Percentiles rank a stretch among this genome's conserved stretches.
phyloP scores from a whole-genome alignment of 2,113 vertebrate genomes.

The Corythoichthys intestinalis region DNA sequence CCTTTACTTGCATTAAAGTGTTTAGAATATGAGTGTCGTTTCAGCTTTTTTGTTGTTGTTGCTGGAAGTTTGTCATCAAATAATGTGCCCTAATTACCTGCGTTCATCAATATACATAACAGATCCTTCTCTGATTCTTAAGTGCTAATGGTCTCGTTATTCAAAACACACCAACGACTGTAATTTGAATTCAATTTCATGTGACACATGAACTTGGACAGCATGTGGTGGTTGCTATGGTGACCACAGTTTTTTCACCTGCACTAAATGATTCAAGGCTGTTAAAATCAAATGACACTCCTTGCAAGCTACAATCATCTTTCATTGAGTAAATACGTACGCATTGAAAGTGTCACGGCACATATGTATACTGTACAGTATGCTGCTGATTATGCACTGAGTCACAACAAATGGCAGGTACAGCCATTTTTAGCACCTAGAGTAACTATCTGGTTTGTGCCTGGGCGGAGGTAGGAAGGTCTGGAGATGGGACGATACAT shows the following conservation, averaged over 20 bases:
- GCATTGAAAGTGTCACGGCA: background rate
- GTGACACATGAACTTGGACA: constrained; percentile 34
- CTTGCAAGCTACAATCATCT: background rate
- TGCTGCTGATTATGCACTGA: background rate
- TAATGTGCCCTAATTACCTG: constrained; percentile 74
- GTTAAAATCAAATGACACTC: background rate
- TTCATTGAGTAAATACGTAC: background rate
- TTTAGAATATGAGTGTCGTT: constrained; percentile 55
- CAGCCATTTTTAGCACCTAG: background rate
- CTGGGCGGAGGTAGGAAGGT: background rate
- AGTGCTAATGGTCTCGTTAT: constrained; percentile 23
- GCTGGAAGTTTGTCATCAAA: constrained; percentile 53
- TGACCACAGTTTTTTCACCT: constrained; percentile 23
- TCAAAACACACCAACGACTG: constrained; percentile 14
- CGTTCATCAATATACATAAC: constrained; percentile 51
- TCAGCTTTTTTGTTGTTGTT: constrained; percentile 24
- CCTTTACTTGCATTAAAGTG: constrained; percentile 16
- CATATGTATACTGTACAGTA: background rate
- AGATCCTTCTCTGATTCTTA: constrained; percentile 11
- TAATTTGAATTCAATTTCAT: constrained; percentile 18
- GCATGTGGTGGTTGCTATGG: constrained; percentile 48
- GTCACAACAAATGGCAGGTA: background rate
- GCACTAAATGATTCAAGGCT: constrained; percentile 30
- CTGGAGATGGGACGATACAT: background rate
- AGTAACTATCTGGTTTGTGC: background rate